phyloP scores from a whole-genome alignment of 1,140 invertebrate species.

The Phymorhynchus buccinoides region DNA sequence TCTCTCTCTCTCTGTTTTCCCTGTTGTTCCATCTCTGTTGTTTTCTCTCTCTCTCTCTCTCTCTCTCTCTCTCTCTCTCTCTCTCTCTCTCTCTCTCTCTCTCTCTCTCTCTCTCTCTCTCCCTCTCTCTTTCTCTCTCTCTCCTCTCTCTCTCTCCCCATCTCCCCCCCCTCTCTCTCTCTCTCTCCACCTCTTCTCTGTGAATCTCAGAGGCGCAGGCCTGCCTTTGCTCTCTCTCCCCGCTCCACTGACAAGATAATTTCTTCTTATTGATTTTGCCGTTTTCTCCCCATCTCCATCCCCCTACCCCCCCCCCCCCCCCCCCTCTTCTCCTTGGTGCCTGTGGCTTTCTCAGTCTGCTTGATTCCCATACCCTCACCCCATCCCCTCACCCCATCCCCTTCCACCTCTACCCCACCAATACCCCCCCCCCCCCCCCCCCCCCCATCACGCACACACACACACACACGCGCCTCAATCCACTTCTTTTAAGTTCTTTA shows the following conservation, averaged over 20 bases:
- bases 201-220: no score
- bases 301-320: not conserved
- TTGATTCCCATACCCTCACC: not conserved
- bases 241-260: constrained; percentile 42
- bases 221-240: not conserved
- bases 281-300: constrained; percentile 9
- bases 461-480: no score
- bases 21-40: no score
- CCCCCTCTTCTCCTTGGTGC: not conserved
- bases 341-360: not conserved
- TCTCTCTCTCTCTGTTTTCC: no score
- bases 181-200: no score
- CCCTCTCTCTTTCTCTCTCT: not conserved
- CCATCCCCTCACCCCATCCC: not conserved
- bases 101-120: not conserved
- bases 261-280: constrained; percentile 41
- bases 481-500: no score
- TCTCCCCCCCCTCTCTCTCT: not conserved
- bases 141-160: constrained; percentile 13
- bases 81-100: not conserved
- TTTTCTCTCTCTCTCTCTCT: no score
- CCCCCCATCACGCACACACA: not conserved
- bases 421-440: not conserved
- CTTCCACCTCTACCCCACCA: not conserved
- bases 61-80: not conserved